Evolutionary conservation across 2,888 invertebrate genomes (phyloP), one percentile per base, ranked within the genome.

Genomic region (Netelia virgata): DNA sequence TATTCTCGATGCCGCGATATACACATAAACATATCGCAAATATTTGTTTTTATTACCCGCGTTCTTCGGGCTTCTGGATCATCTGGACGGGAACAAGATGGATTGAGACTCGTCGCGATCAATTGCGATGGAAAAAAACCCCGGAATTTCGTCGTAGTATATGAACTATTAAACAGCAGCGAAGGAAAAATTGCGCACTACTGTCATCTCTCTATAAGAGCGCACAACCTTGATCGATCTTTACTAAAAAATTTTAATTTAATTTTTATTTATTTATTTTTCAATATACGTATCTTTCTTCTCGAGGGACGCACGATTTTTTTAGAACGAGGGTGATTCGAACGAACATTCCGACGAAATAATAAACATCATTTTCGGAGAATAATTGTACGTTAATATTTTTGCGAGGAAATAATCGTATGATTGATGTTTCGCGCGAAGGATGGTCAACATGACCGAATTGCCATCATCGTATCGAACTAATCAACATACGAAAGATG

Each of bases 351-450:
- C 36, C 14, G 59, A 14, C 2, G 5, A 28, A 72, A 64, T 53
- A 47, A 11, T 50, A 72, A 72, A n/a, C 9, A 14, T 20, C 41
- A 72, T 55, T 63, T 61, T 20, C 36, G 20, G 18, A 43, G 9
- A 41, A 72, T 59, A 76, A 66, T 76, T 76, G 14, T 55, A 41
- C 20, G 16, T 66, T 41, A 76, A 59, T 76, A 57, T 57, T 47
- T 18, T 66, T 66, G n/a, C 73, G 28, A 64, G 47, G 55, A 18
- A 55, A 78, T 47, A 78, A 64, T 73, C 64, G 57, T 73, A 73
- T 55, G 47, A 64, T 11, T 73, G 57, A 73, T 73, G 64, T 73
- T 66, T 55, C 79, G 41, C 73, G 18, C 5, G 18, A 66, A 64
- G 64, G 10, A 23, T 55, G 2, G 14, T 36, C 36, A 36, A 43